Percentiles rank a stretch among this genome's conserved stretches.
Evolutionary conservation across 1,140 invertebrate species (phyloP).

Genomic region (Dendroctonus valens): DNA sequence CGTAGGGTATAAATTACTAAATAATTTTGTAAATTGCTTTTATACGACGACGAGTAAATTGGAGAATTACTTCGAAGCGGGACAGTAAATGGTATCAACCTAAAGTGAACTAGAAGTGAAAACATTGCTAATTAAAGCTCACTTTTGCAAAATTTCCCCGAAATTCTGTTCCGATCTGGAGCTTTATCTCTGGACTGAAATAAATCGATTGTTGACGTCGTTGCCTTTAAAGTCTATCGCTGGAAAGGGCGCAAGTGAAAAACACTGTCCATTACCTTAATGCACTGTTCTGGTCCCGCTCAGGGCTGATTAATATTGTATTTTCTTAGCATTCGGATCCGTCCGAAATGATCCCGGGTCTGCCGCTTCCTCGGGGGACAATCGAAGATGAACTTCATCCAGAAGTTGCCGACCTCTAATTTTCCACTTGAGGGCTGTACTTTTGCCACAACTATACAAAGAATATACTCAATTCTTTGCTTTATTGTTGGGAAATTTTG

Average conservation of each 20-base stretch:
- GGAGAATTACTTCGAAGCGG: constrained; percentile 5
- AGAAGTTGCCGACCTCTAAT: constrained; percentile 11
- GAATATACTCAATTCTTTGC: no score
- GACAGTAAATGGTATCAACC: no score
- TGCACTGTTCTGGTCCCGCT: constrained; percentile 47
- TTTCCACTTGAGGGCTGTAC: no score
- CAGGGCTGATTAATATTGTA: constrained; percentile 48
- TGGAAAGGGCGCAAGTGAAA: constrained; percentile 30
- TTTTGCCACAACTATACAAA: no score
- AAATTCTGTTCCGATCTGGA: no score
- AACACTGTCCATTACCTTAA: constrained; percentile 48
- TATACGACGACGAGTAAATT: constrained; percentile 7
- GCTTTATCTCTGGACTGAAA: not conserved
- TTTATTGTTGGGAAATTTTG: no score
- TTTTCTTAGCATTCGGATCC: constrained; percentile 44
- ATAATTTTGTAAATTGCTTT: constrained; percentile 29
- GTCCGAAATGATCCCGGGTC: constrained; percentile 18
- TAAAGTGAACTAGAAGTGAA: no score
- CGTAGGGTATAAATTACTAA: constrained; percentile 15
- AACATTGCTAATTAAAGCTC: no score
- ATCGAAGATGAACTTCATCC: constrained; percentile 8
- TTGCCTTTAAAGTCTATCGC: constrained; percentile 17
- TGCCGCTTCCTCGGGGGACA: constrained; percentile 22
- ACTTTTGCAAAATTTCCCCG: no score
- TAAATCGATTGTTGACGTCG: constrained; percentile 15